These are phyloP conservation scores for Chelmon rostratus DNA, from an alignment of 2,797 vertebrate genomes.

Conservation along the genomic window DNA sequence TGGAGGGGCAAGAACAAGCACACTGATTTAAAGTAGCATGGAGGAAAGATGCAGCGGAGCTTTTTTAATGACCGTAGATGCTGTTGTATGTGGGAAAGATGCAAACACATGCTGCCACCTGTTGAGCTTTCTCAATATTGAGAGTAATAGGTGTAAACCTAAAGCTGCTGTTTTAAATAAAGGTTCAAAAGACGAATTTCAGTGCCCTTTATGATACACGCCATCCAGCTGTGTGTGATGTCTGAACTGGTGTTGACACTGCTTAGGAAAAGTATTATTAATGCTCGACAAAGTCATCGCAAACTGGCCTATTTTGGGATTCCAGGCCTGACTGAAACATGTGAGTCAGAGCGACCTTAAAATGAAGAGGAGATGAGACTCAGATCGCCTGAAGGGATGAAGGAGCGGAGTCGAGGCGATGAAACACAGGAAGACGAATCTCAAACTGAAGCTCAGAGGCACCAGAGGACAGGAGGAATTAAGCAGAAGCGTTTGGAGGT, in stretches of 20 bases:
- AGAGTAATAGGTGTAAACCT: constrained; percentile 32
- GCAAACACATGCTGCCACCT: constrained; percentile 5
- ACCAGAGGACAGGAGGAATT: constrained; percentile 53
- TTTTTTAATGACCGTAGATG: constrained; percentile 31
- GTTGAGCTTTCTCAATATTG: constrained; percentile 5
- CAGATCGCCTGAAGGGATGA: constrained; percentile 57
- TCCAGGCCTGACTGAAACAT: constrained; percentile 29
- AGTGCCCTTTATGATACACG: background rate
- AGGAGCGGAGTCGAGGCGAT: constrained; percentile 31
- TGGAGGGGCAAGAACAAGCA: constrained; percentile 48
- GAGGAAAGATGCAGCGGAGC: constrained; percentile 74
- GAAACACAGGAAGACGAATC: constrained; percentile 65
- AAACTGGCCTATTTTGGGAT: constrained; percentile 48
- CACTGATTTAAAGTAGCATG: constrained; percentile 48
- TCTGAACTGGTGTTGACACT: background rate
- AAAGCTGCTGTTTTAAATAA: constrained; percentile 31
- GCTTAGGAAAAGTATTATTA: constrained; percentile 25
- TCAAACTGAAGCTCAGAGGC: constrained; percentile 60
- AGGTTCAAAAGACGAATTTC: constrained; percentile 4
- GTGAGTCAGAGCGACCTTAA: constrained; percentile 61
- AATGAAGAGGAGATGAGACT: constrained; percentile 63
- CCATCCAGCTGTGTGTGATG: background rate
- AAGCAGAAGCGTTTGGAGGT: constrained; percentile 49
- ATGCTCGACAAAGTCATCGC: constrained; percentile 63
- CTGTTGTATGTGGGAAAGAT: constrained; percentile 22